A percentile compares a stretch with the other conserved stretches of the same genome.
Conservation (phyloP, 2,888 invertebrate genomes). For the Chrysotoxum bicinctum region DNA sequence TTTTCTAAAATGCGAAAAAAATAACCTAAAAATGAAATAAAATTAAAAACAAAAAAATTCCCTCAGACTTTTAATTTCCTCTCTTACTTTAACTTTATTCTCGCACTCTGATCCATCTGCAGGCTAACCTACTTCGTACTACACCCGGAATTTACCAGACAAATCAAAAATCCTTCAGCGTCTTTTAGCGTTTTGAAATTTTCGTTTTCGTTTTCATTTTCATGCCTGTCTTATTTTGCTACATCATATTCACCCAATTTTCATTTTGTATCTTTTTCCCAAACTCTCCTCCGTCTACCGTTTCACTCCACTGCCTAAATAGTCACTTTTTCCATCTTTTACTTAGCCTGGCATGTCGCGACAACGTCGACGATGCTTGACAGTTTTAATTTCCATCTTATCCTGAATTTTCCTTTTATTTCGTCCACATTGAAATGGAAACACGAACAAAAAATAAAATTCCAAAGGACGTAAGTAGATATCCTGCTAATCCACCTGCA, state of each 20-base stretch:
- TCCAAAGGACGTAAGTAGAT: conserved; percentile 10
- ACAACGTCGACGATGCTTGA: conserved; percentile 26
- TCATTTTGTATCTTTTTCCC: background rate
- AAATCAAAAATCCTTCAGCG: conserved; percentile 42
- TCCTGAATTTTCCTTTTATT: conserved; percentile 39
- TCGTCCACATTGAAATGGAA: conserved; percentile 15
- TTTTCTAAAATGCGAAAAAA: background rate
- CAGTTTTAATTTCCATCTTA: conserved; percentile 64
- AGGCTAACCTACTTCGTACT: background rate
- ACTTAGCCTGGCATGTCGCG: conserved; percentile 5
- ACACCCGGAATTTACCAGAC: conserved; percentile 12
- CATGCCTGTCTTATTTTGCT: conserved; percentile 56
- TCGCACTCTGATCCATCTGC: background rate
- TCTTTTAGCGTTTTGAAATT: conserved; percentile 3
- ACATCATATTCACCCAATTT: conserved; percentile 33
- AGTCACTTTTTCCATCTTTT: conserved; percentile 18
- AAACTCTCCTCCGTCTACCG: background rate
- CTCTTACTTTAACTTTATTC: conserved; percentile 9
- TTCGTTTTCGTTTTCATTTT: conserved; percentile 49
- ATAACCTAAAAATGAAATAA: background rate
- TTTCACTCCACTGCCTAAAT: background rate
- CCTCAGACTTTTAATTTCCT: conserved; percentile 33
- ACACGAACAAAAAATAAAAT: background rate
- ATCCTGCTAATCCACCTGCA: conserved; percentile 51
- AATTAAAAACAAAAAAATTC: background rate